A percentile compares a stretch with the other conserved stretches of the same genome.
Conservation (phyloP, 1,140 invertebrate genomes). For the Stegodyphus mimosarum region DNA sequence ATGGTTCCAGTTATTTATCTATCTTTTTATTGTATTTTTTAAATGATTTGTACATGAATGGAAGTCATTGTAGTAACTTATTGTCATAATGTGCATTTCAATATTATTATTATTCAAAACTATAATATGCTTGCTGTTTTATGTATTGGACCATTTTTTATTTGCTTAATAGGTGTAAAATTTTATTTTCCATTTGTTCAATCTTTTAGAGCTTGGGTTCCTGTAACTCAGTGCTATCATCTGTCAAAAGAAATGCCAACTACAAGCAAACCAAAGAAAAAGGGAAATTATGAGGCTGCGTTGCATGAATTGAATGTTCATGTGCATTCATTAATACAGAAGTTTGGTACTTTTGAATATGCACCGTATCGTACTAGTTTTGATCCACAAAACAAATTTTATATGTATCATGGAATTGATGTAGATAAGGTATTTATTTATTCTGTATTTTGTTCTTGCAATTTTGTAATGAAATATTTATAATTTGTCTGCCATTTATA, state of each 20-base stretch:
- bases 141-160: neutral
- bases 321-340: constrained; percentile 77
- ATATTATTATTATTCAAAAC: too few species aligned
- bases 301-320: constrained; percentile 80
- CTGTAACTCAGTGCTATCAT: constrained; percentile 83
- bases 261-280: constrained; percentile 74
- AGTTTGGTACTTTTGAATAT: constrained; percentile 83
- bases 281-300: constrained; percentile 75
- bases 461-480: too few species aligned
- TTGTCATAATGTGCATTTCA: too few species aligned
- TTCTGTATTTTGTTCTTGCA: too few species aligned
- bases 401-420: constrained; percentile 45
- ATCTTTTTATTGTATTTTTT: too few species aligned
- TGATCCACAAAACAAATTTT: constrained; percentile 71
- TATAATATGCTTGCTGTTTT: neutral
- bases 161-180: neutral
- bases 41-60: too few species aligned
- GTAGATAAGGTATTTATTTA: constrained; percentile 27
- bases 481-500: too few species aligned
- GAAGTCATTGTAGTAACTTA: too few species aligned
- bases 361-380: constrained; percentile 79
- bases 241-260: constrained; percentile 78
- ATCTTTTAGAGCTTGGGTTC: constrained; percentile 80
- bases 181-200: neutral
- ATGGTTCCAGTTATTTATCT: too few species aligned